Conservation (phyloP, 2,113 vertebrate genomes). For the Motacilla tschutschensis region DNA sequence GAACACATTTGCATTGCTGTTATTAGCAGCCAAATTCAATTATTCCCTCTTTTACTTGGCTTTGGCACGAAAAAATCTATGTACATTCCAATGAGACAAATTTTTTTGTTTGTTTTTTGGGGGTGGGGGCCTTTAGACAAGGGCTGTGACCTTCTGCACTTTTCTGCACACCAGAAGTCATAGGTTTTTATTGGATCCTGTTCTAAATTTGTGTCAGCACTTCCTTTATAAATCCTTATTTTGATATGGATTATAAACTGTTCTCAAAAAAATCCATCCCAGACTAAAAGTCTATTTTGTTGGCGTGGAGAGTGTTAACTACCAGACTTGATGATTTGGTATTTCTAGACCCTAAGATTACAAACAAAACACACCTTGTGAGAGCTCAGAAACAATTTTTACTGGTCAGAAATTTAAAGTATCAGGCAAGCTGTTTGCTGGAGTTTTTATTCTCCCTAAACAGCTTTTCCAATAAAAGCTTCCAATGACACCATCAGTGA, state of each 20-base stretch:
- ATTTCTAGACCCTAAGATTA: conserved; percentile 8
- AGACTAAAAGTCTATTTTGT: background rate
- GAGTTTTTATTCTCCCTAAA: background rate
- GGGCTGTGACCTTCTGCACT: background rate
- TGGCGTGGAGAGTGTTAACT: background rate
- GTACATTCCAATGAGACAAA: background rate
- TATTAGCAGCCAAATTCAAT: background rate
- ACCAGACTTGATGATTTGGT: background rate
- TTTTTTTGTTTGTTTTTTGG: background rate
- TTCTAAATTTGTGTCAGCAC: conserved; percentile 31
- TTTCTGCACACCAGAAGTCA: background rate
- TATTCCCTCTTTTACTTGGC: background rate
- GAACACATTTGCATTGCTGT: background rate
- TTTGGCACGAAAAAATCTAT: background rate
- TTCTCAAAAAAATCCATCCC: background rate
- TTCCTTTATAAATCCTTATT: conserved; percentile 36
- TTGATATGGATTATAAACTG: conserved; percentile 34
- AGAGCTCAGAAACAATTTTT: background rate
- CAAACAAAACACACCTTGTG: conserved; percentile 14
- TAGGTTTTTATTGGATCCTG: conserved; percentile 2
- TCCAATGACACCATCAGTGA: conserved; percentile 10
- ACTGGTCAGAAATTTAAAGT: background rate
- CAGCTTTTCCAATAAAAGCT: conserved; percentile 20
- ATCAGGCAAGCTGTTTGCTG: background rate
- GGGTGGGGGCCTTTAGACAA: background rate